Percentiles rank a stretch among this genome's conserved stretches.
phyloP scores from a whole-genome alignment of 2,888 invertebrate genomes.

The Cheilosia variabilis region DNA sequence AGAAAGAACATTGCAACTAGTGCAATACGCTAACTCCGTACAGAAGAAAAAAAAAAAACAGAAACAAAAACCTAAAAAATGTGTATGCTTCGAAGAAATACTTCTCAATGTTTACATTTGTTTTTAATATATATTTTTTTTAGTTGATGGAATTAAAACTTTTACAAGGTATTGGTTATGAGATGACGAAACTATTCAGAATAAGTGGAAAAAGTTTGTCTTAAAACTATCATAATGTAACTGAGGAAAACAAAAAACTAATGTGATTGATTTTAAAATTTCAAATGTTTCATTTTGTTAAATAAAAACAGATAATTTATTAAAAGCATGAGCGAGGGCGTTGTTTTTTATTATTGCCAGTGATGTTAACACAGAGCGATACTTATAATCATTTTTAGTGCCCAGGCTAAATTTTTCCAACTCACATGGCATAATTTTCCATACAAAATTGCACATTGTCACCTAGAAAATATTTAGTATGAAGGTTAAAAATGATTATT shows the following conservation, averaged over 20 bases:
- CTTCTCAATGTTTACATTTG: not conserved
- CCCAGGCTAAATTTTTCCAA: too few relatives aligned
- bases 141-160: slow-evolving; percentile 20
- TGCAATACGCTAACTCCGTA: slow-evolving; percentile 26
- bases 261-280: slow-evolving; percentile 71
- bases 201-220: slow-evolving; percentile 15
- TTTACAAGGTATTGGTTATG: slow-evolving; percentile 6
- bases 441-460: too few relatives aligned
- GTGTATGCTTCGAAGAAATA: slow-evolving; percentile 8
- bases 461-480: too few relatives aligned
- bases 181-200: not conserved
- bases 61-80: not conserved
- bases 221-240: slow-evolving; percentile 53
- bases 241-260: slow-evolving; percentile 31
- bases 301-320: slow-evolving; percentile 69
- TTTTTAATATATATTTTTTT: slow-evolving; percentile 1
- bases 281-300: slow-evolving; percentile 73
- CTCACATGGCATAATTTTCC: too few relatives aligned
- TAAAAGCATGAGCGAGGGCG: slow-evolving; percentile 25
- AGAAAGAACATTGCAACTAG: slow-evolving; percentile 15
- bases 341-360: not conserved
- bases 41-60: not conserved
- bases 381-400: too few relatives aligned
- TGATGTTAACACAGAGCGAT: too few relatives aligned
- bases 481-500: too few relatives aligned